Base-by-base conservation (phyloP, 1,140 invertebrate species). In the Bombus waltoni region DNA sequence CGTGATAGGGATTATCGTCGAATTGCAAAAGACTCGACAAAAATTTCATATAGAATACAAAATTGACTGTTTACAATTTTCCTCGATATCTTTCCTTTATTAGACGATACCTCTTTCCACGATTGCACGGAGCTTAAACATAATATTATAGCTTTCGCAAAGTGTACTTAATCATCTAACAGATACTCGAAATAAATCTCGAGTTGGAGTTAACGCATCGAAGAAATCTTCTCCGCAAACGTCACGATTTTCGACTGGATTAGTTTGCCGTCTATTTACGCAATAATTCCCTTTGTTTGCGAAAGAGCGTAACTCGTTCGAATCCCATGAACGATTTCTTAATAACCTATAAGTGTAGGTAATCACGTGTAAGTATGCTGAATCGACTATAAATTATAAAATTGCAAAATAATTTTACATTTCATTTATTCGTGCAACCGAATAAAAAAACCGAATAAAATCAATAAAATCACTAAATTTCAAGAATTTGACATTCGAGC, bases 181-280 rank as follows among this genome's bases (percentile, higher is more conserved):
- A 47, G 32, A 68, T 68, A 22, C 32, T 79, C 35, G n/a, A n/a
- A 80, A 15, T n/a, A n/a, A 53, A 11, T 40, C 44, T 35, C n/a
- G 6, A n/a, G 25, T 53, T 22, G 25, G 70, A 80, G 66, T 80
- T 72, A 72, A 72, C 72, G 47, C 47, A 81, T 6, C 42, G 47
- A 72, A 42, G 47, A 72, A 72, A 72, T 81, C 68, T 42, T n/a
- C 22, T 81, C 38, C 25, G 65, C 10, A 72, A 71, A 72, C 38
- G 13, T 59, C 22, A 53, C 15, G 6, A 15, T 42, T 35, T 57
- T 57, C 32, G 47, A 32, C 10, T 42, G 68, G 68, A 81, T 40
- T 47, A 38, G 35, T 57, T 53, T 8, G 22, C 13, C 13, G 0
- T 22, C 11, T 15, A 11, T 53, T 76, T 72, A 59, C 68, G n/a